Evolutionary conservation across 2,888 invertebrate species (phyloP).

Genomic region (Eutolmus rufibarbis): DNA sequence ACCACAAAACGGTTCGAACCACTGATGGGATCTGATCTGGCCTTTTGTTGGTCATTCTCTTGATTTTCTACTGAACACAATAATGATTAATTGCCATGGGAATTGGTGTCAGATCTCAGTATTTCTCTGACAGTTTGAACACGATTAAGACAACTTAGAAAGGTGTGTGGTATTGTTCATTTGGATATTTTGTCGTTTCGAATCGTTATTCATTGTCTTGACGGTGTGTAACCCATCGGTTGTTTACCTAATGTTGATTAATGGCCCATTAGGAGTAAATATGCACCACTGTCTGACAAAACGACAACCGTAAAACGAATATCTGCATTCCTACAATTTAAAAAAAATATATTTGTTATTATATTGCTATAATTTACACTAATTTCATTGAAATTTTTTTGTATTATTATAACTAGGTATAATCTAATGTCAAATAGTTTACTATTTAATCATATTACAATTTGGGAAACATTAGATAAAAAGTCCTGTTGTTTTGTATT

Average conservation of each 20-base stretch:
- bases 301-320: background rate
- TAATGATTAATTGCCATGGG: slow-evolving; percentile 39
- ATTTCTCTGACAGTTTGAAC: slow-evolving; percentile 35
- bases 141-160: slow-evolving; percentile 40
- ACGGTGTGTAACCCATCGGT: slow-evolving; percentile 3
- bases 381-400: too few species aligned
- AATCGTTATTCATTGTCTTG: slow-evolving; percentile 20
- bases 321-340: background rate
- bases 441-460: too few species aligned
- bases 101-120: slow-evolving; percentile 40
- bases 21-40: slow-evolving; percentile 24
- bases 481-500: too few species aligned
- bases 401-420: too few species aligned
- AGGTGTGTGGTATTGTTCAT: slow-evolving; percentile 38
- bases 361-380: too few species aligned
- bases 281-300: background rate
- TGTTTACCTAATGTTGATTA: slow-evolving; percentile 31
- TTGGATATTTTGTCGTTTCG: slow-evolving; percentile 26
- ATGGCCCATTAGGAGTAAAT: background rate
- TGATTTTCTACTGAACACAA: slow-evolving; percentile 34
- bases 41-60: slow-evolving; percentile 35
- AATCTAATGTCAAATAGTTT: too few species aligned
- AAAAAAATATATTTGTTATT: background rate
- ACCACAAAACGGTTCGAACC: slow-evolving; percentile 21
- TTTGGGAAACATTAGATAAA: too few species aligned